phyloP scores from a whole-genome alignment of 2,888 invertebrate genomes.

The Hirtodrosophila trivittata region DNA sequence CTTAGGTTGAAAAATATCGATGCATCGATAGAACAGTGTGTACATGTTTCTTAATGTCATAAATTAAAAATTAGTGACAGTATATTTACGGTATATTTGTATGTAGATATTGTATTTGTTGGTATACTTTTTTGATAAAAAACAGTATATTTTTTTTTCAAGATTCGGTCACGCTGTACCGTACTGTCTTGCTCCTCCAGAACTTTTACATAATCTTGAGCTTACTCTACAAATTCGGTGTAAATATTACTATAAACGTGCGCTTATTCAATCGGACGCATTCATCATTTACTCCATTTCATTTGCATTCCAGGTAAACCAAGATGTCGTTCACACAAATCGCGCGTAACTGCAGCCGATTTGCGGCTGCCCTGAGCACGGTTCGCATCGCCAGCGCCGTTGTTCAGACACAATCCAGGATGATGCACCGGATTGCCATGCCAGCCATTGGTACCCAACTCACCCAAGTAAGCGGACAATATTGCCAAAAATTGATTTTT shows the following conservation, averaged over 20 bases:
- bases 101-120: not conserved
- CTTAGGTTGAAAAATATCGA: too few relatives aligned
- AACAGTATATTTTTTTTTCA: not conserved
- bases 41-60: not conserved
- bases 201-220: constrained; percentile 82
- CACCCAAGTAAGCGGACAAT: constrained; percentile 61
- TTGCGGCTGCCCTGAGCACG: constrained; percentile 72
- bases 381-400: constrained; percentile 59
- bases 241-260: constrained; percentile 52
- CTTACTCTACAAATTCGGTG: constrained; percentile 58
- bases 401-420: constrained; percentile 75
- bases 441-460: constrained; percentile 74
- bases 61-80: too few relatives aligned
- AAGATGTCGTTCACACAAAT: constrained; percentile 83
- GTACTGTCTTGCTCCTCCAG: constrained; percentile 66
- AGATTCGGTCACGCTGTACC: constrained; percentile 37
- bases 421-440: constrained; percentile 78
- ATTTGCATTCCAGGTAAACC: constrained; percentile 46
- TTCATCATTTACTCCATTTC: constrained; percentile 2
- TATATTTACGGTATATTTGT: too few relatives aligned
- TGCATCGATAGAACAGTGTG: constrained; percentile 13
- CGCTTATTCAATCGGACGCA: not conserved
- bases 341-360: constrained; percentile 81
- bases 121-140: not conserved
- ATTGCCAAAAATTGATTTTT: not conserved